Evolutionary conservation across 2,797 vertebrate species (phyloP), one percentile per base, ranked within the genome.

Genomic region (Sarcoramphus papa): DNA sequence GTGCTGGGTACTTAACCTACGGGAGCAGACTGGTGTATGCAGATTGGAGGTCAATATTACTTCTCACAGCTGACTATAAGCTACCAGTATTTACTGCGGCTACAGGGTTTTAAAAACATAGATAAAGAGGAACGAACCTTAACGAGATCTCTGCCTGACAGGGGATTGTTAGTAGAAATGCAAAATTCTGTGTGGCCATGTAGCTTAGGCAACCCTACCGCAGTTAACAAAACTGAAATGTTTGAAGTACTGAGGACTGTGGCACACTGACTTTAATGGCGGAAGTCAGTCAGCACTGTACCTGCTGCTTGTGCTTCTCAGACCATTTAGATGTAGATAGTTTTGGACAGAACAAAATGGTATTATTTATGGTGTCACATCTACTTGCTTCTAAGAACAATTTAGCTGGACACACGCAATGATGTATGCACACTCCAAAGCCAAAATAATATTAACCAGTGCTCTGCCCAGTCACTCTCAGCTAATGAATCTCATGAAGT

Each of bases 1-100:
- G 21, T 4, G 28, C 45, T 63, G 47, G 14, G 41, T 72, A 8
- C 31, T 68, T 56, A n/a, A 45, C 0, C 4, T 11, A 31, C 0
- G 0, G 47, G 37, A 79, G 47, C 40, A 75, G 84, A 14, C 21
- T 31, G 24, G 11, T 33, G 60, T 20, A 7, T n/a, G 57, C 35
- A 75, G 65, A 31, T 27, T 67, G 48, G 40, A 82, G 43, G 67
- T 68, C 33, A 60, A 14, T 60, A 57, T 35, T 72, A 7, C 37
- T 91, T 92, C 83, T 89, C n/a, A 40, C 51, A 76, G 48, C 56
- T 82, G 74, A 53, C 56, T 86, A 16, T 88, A 81, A 92, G 56
- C 47, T 69, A 35, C 15, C 7, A 16, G 31, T 75, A 75, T 77
- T 88, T 92, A 60, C 47, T 77, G 33, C 0, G 1, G 73, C 59